Conservation (phyloP, 2,797 vertebrate species). For the Huso huso region DNA sequence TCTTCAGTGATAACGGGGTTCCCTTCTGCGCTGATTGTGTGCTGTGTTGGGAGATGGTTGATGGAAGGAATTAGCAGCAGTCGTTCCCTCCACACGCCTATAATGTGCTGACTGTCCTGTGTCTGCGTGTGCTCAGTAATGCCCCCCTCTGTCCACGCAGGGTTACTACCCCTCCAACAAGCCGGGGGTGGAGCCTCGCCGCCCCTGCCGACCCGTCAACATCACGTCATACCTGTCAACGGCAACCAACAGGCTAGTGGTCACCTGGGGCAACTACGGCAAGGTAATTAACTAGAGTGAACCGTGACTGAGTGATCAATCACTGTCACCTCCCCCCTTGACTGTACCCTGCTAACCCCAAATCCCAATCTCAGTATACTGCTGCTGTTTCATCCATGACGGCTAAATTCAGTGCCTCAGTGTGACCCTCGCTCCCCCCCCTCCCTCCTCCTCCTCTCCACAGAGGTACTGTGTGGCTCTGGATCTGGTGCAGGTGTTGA, state of each 20-base stretch:
- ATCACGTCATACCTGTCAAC: slow-evolving; percentile 93
- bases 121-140: too few relatives aligned
- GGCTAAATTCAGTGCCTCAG: slow-evolving; percentile 27
- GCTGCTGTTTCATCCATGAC: slow-evolving; percentile 34
- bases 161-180: slow-evolving; percentile 98
- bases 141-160: slow-evolving; percentile 38
- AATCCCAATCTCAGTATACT: slow-evolving; percentile 34
- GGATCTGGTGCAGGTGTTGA: slow-evolving; percentile 88
- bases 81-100: too few relatives aligned
- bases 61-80: too few relatives aligned
- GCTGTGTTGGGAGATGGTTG: too few relatives aligned
- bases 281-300: slow-evolving; percentile 60
- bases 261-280: slow-evolving; percentile 97
- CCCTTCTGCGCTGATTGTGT: too few relatives aligned
- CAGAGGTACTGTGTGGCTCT: slow-evolving; percentile 93
- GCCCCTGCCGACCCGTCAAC: slow-evolving; percentile 94
- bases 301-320: too few relatives aligned
- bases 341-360: not conserved
- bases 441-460: slow-evolving; percentile 30
- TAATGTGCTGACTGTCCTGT: too few relatives aligned
- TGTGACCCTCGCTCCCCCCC: slow-evolving; percentile 33
- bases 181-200: slow-evolving; percentile 91
- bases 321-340: not conserved
- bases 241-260: slow-evolving; percentile 83
- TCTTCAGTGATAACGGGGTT: too few relatives aligned